These are phyloP conservation scores for Microcebus lehilahytsara DNA, from an alignment of 2,113 vertebrate species.

Conservation along the genomic window DNA sequence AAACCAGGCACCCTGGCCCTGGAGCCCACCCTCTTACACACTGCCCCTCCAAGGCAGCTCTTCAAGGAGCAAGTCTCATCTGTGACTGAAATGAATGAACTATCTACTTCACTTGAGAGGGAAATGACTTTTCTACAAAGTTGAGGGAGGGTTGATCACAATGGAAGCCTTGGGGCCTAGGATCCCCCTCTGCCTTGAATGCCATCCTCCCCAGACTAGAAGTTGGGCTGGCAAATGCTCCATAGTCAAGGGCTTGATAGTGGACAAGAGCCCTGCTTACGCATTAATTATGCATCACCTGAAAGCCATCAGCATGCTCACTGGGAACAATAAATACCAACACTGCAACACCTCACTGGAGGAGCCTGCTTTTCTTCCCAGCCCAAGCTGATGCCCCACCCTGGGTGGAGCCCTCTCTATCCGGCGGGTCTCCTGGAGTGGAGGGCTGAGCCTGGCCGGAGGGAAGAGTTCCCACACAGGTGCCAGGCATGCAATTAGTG, in stretches of 20 bases:
- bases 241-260: neutral
- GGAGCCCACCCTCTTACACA: neutral
- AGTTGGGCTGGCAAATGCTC: neutral
- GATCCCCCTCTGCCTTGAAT: neutral
- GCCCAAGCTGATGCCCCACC: neutral
- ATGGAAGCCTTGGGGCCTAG: neutral
- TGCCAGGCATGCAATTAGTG: neutral
- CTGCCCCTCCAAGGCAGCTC: neutral
- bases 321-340: neutral
- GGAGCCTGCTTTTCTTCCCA: slow-evolving; percentile 36
- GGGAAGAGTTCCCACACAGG: neutral
- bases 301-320: neutral
- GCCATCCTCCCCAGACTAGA: neutral
- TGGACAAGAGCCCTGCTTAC: neutral
- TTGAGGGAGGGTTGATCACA: neutral
- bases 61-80: neutral
- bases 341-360: neutral
- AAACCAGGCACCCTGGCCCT: neutral
- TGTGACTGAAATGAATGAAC: neutral
- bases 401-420: neutral
- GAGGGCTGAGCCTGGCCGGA: neutral
- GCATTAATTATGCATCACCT: neutral
- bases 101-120: neutral
- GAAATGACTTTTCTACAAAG: neutral
- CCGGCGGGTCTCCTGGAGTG: neutral